Base-by-base conservation (phyloP, 2,797 vertebrate species). In the Hephaestus fuliginosus region DNA sequence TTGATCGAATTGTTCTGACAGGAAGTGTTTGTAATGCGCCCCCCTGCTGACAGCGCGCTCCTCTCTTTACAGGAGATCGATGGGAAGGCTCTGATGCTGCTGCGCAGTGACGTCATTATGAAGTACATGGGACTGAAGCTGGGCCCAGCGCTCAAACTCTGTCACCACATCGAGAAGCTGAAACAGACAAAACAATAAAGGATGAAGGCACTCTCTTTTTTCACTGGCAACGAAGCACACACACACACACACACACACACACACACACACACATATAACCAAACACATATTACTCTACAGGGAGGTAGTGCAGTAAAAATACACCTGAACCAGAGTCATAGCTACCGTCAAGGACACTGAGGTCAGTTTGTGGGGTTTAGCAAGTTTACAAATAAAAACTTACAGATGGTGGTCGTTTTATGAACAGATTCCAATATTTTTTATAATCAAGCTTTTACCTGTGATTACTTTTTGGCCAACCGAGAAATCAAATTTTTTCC, bases 121-220 rank as follows among this genome's bases (percentile, higher is more conserved):
- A 99, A 98, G 93, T 98, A 99, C 74, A 97, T 99, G 98, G 97
- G 97, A 70, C 94, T 99, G 87, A 98, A 99, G 91, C 94, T 99
- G 81, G 98, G 98, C 14, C 98, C 98, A 61, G 97, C 97, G 14
- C 95, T 98, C 15, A 99, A 99, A 92, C 91, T 98, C 70, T 98
- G 97, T 86, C 96, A 98, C 89, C 96, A 98, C 89, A 98, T 98
- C 46, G 97, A 99, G 90, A 97, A 94, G 93, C 96, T 98, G 84
- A 99, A 97, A 88, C 96, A 97, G 93, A 95, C 93, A 66, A 98
- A 97, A 94, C 96, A 96, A 63, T 97, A 95, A 82, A 82, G 53
- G 52, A 74, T 1, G 52, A 52, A 41, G 36, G 36, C 60, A 49
- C 74, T 28, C 41, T 53, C 11, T 49, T 55, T 67, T 57, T 41